phyloP scores from a whole-genome alignment of 2,797 vertebrate species.

The Lepilemur ruficaudatus region DNA sequence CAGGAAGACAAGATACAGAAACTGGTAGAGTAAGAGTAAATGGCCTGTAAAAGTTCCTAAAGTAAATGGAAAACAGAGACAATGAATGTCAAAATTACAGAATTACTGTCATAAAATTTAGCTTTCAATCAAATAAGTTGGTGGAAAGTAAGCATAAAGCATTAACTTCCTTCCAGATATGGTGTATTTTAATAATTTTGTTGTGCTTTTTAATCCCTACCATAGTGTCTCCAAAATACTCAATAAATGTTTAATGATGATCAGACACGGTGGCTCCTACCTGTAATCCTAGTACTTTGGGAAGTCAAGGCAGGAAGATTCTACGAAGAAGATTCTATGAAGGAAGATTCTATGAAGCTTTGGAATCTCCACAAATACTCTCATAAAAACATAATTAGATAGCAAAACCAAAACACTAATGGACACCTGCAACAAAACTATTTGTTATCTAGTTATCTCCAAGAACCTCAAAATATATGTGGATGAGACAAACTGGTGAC shows the following conservation, averaged over 20 bases:
- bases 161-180: neutral
- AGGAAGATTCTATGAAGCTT: neutral
- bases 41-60: neutral
- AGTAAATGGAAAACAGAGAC: constrained; percentile 38
- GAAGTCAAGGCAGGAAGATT: neutral
- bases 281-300: neutral
- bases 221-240: neutral
- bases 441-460: neutral
- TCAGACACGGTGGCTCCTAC: neutral
- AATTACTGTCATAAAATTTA: constrained; percentile 32
- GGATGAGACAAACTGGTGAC: neutral
- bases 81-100: neutral
- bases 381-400: constrained; percentile 25
- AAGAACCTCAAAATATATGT: constrained; percentile 12
- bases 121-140: neutral
- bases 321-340: neutral
- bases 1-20: neutral
- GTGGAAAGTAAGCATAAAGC: constrained; percentile 12
- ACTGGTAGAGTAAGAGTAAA: constrained; percentile 37
- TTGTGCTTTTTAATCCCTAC: neutral
- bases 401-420: constrained; percentile 13
- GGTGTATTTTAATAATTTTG: constrained; percentile 11
- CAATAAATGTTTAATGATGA: neutral
- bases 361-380: neutral
- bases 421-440: constrained; percentile 2